Base-by-base conservation (phyloP, 2,888 invertebrate genomes). In the Phragmatobia fuliginosa region DNA sequence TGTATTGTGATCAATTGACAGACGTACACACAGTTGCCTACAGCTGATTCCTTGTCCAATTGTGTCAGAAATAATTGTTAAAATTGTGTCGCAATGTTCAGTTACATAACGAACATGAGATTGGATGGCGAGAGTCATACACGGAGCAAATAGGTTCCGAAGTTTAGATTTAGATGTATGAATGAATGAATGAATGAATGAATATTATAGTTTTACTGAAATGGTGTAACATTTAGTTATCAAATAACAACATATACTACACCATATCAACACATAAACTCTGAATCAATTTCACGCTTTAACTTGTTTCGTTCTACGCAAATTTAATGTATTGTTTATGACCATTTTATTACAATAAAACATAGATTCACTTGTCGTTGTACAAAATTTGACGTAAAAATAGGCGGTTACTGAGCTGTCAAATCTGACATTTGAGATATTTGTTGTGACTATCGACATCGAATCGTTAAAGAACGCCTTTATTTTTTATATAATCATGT, bases 281-380 rank as follows among this genome's bases (percentile, higher is more conserved):
- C 36, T 56, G 7, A 65, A 64, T 64, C 52, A 25, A 56, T 65
- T 65, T 65, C 56, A 65, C 36, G 56, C 36, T 36, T 65, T 28
- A 64, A 56, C n/a, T 65, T 56, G 56, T 65, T 56, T 65, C n/a
- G 36, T 52, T 33, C 16, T 33, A 36, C 36, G 64, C 56, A 36
- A 56, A 21, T 64, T 28, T 65, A 63, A 63, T 45, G 38, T 38
- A 28, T 65, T 65, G 64, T 65, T 65, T 65, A 56, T 56, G 11
- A 4, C 28, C 36, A 28, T 65, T 65, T 65, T 56, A 65, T 65
- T 65, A 38, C 4, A 52, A 33, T 52, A 52, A 49, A 49, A 63
- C 45, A 52, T 18, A 8, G 14, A 64, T 33, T 25, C 28, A 33
- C 16, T 64, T 33, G 21, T 33, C 63, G 28, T 21, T 56, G 28